Base-by-base conservation (phyloP, 2,797 vertebrate genomes). In the Liasis olivaceus region DNA sequence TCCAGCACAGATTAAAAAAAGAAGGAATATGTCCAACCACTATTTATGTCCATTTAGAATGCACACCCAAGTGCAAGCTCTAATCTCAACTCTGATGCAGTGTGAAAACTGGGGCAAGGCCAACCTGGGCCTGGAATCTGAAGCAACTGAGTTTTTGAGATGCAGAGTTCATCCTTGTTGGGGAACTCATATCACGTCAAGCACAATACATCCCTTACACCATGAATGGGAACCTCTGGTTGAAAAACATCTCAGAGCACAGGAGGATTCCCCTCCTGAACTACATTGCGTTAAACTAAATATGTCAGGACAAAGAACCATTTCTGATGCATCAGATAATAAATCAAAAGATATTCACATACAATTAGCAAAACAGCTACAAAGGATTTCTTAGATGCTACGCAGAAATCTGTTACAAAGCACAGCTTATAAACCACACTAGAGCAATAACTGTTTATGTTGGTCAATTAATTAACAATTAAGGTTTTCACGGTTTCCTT, bases 21-120 rank as follows among this genome's bases (percentile, higher is more conserved):
- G 93, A 69, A 89, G 60, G 89, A 90, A 92, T 81, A 3, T 12
- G 91, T 92, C 86, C 85, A 94, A 90, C 62, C 26, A 94, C 90
- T 93, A 89, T 93, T 96, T 96, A 94, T 62, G 54, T 14, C 91
- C 7, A 93, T 22, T 91, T 26, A 58, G 22, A 90, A 94, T 0
- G 72, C 54, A 93, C 14, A 24, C 24, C 13, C 13, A 89, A 94
- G 93, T 63, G 88, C 92, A 89, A 89, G 15, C 17, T 0, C 36
- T 85, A 54, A 91, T 93, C 42, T 36, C 60, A 91, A 20, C 85
- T 9, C n/a, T 22, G 62, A 86, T 36, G 85, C 17, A 93, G 77
- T 90, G 36, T 6, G 54, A 87, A 28, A 59, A 26, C 90, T 81
- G 47, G 92, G 26, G 89, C 26, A 77, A 22, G 56, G 20, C 56